Base-by-base conservation (phyloP, 92 coral and sea anemone genomes). In the Zoanthus sociatus region DNA sequence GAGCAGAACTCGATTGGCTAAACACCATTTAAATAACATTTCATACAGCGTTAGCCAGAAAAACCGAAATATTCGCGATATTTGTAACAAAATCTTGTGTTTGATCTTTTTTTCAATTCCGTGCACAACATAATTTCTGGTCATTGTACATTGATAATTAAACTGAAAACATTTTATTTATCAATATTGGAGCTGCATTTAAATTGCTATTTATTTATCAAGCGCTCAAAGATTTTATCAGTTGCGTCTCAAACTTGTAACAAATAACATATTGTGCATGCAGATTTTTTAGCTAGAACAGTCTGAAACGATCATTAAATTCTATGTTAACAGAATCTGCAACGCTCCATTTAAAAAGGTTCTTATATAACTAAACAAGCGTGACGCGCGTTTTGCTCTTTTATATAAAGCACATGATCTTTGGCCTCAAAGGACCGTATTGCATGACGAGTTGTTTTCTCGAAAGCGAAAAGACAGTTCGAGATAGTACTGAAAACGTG, bases 101-200 rank as follows among this genome's bases (percentile, higher is more conserved):
- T 1, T 67, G 10, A 66, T 17, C n/a, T 1, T 15, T 30, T 7
- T 12, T 67, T 8, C 13, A 20, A 20, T 14, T 67, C 72, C 20
- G 42, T 37, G 42, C 42, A 37, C 42, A 37, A 37, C 42, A 37
- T 37, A 37, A 18, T 67, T 67, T 30, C 26, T 9, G 12, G 31
- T 67, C 12, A 9, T 18, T 6, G 72, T 13, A 67, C 72, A 67
- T 67, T 20, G 37, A 67, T 67, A 67, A 26, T 8, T 20, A 67
- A 20, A 67, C 72, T 14, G 10, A 67, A 67, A 67, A 67, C 26
- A 67, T 67, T 67, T 67, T 21, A 33, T 67, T 67, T 67, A 67
- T 67, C 72, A 67, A 10, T 12, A 8, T 64, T 64, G 70, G 9
- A 8, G 5, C 72, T 20, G 72, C 20, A 67, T 67, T 58, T 58